Evolutionary conservation across 1,140 invertebrate genomes (phyloP).

Genomic region (Nymphalis io): DNA sequence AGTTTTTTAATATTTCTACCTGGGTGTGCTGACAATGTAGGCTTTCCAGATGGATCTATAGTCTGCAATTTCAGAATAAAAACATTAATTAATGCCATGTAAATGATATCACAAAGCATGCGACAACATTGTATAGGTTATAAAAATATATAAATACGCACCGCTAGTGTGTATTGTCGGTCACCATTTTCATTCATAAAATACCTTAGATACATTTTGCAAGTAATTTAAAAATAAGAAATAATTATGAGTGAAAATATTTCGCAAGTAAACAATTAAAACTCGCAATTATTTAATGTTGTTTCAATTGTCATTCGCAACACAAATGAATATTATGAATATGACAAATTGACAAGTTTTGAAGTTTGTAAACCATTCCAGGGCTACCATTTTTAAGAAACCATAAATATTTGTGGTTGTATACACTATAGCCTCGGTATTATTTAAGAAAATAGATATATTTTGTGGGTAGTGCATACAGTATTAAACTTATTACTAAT

Average conservation of each 20-base stretch:
- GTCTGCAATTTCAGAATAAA: slow-evolving; percentile 82
- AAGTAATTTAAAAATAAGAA: neutral
- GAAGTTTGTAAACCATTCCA: too few species aligned
- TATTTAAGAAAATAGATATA: too few species aligned
- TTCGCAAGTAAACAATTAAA: neutral
- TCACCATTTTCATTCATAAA: slow-evolving; percentile 86
- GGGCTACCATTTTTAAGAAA: too few species aligned
- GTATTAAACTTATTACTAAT: too few species aligned
- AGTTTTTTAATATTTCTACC: slow-evolving; percentile 65
- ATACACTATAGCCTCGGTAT: too few species aligned
- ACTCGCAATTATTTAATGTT: slow-evolving; percentile 22
- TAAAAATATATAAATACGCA: slow-evolving; percentile 69
- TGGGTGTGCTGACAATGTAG: slow-evolving; percentile 94
- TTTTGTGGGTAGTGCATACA: too few species aligned
- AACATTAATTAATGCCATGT: neutral
- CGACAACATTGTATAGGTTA: slow-evolving; percentile 31
- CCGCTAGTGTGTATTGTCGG: slow-evolving; percentile 87
- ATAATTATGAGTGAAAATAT: too few species aligned
- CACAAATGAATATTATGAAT: too few species aligned
- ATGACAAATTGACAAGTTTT: too few species aligned
- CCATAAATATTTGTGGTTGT: too few species aligned
- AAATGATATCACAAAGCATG: neutral
- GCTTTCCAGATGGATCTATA: slow-evolving; percentile 87
- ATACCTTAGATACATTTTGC: slow-evolving; percentile 89
- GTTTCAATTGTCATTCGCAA: neutral